These are phyloP conservation scores for Cygnus atratus DNA, from an alignment of 2,113 vertebrate species.

Conservation along the genomic window DNA sequence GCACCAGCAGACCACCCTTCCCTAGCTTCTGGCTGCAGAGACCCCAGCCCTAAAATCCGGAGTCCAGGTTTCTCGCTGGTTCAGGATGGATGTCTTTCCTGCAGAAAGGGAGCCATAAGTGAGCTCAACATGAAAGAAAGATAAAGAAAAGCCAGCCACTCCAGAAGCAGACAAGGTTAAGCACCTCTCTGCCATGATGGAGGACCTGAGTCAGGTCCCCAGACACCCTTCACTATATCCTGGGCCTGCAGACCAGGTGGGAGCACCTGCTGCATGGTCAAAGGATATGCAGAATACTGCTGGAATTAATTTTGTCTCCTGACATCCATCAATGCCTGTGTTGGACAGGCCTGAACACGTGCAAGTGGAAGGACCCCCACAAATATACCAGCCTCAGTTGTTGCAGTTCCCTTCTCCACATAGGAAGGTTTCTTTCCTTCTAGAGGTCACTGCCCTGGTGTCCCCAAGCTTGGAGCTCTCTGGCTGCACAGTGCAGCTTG, in stretches of 20 bases:
- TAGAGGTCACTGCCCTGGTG: not conserved
- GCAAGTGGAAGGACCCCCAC: not conserved
- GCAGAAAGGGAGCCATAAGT: not conserved
- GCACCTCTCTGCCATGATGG: too few relatives aligned
- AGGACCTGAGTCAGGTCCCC: too few relatives aligned
- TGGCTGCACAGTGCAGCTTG: not conserved
- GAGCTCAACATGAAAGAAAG: not conserved
- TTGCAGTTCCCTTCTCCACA: not conserved
- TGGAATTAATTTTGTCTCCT: not conserved
- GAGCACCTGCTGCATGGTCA: too few relatives aligned
- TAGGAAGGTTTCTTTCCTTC: not conserved
- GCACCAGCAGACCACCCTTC: not conserved
- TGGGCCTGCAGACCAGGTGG: too few relatives aligned
- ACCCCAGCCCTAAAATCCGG: not conserved
- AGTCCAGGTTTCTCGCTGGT: not conserved
- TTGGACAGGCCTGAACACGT: not conserved
- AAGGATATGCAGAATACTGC: not conserved
- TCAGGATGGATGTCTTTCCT: not conserved
- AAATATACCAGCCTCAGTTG: not conserved
- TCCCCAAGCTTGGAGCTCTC: not conserved
- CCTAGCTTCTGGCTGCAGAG: rapidly evolving
- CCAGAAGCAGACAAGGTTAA: too few relatives aligned
- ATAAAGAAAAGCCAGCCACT: too few relatives aligned
- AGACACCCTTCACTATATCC: too few relatives aligned
- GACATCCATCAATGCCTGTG: not conserved